Evolutionary conservation across 1,140 invertebrate species (phyloP).

Genomic region (Parapsyche elsis): DNA sequence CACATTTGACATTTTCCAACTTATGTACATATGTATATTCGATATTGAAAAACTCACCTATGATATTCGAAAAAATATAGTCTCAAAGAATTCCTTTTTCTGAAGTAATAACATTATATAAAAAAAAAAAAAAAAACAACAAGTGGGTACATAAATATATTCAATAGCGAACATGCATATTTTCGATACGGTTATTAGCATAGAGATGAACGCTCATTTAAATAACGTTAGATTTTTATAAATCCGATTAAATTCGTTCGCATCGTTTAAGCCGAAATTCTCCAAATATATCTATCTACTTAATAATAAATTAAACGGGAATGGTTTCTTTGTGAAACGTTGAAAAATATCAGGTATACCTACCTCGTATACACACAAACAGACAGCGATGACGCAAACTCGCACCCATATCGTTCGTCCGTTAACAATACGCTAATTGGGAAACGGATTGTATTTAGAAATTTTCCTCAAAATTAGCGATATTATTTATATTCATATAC

Average conservation of each 20-base stretch:
- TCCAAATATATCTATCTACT: not conserved
- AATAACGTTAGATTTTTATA: slow-evolving; percentile 15
- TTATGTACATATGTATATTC: not conserved
- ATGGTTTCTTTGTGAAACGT: not conserved
- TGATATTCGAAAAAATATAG: not conserved
- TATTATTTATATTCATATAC: slow-evolving; percentile 2
- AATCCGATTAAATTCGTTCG: slow-evolving; percentile 3
- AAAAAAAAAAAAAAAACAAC: not conserved
- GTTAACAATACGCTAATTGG: slow-evolving; percentile 20
- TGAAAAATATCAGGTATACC: not conserved
- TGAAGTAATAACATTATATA: no score
- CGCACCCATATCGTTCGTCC: not conserved
- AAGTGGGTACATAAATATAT: not conserved
- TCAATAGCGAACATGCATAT: not conserved
- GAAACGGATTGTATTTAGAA: not conserved
- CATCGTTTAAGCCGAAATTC: not conserved
- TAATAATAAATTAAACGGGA: slow-evolving; percentile 3
- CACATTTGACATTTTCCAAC: not conserved
- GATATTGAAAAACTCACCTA: not conserved
- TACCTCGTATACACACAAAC: no score
- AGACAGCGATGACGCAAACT: not conserved
- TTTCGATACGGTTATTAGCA: slow-evolving; percentile 22
- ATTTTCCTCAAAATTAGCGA: slow-evolving; percentile 7
- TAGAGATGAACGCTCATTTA: slow-evolving; percentile 12
- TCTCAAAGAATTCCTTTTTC: no score